Evolutionary conservation across 2,888 invertebrate species (phyloP).

Genomic region (Tridacna gigas): DNA sequence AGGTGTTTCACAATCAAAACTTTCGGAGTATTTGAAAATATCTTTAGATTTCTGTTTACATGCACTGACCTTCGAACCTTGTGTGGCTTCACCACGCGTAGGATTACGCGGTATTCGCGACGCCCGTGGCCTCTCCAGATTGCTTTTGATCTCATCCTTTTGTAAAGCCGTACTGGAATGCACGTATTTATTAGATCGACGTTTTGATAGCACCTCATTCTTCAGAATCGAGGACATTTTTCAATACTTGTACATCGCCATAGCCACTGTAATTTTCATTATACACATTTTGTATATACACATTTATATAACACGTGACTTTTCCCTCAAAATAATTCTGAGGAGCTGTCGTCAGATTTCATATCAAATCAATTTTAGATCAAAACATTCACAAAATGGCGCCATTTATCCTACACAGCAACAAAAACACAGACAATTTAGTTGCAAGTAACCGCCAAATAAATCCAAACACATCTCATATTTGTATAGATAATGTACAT

Average conservation of each 20-base stretch:
- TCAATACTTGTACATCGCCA: neutral
- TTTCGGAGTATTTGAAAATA: slow-evolving; percentile 11
- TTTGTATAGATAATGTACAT: too few species aligned
- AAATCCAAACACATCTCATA: too few species aligned
- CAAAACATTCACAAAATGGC: too few species aligned
- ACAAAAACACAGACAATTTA: too few species aligned
- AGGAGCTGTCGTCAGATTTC: too few species aligned
- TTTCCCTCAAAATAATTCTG: too few species aligned
- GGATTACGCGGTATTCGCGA: slow-evolving; percentile 4
- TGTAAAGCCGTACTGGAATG: neutral
- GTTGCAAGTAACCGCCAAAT: too few species aligned
- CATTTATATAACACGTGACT: too few species aligned
- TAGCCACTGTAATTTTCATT: too few species aligned
- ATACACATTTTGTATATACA: too few species aligned
- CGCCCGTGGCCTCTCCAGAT: neutral
- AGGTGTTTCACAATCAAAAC: neutral
- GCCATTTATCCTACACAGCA: too few species aligned
- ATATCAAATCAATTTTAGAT: too few species aligned
- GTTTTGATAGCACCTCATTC: slow-evolving; percentile 12
- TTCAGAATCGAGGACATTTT: slow-evolving; percentile 4
- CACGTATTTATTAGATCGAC: slow-evolving; percentile 14
- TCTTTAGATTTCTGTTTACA: slow-evolving; percentile 17
- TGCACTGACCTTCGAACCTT: neutral
- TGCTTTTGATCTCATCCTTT: neutral
- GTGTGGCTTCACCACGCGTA: neutral